Conservation (phyloP, 1,140 invertebrate species). For the Thalassaphorura encarpata region DNA sequence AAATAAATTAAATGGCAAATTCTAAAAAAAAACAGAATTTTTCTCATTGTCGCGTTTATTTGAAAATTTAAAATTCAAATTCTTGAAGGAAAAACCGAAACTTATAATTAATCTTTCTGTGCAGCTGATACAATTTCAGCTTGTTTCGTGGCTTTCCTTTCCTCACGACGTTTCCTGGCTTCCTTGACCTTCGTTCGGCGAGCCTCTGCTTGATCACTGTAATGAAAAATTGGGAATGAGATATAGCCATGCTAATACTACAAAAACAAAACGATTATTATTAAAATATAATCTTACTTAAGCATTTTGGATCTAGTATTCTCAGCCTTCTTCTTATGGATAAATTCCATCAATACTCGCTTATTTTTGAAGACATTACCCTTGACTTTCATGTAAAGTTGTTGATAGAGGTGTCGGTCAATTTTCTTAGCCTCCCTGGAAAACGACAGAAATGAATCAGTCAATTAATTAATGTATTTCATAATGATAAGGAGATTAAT, state of each 20-base stretch:
- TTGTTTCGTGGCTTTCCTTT: slow-evolving; percentile 85
- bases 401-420: slow-evolving; percentile 95
- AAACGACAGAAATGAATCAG: slow-evolving; percentile 65
- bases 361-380: slow-evolving; percentile 99
- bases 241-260: no score
- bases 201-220: slow-evolving; percentile 92
- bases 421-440: slow-evolving; percentile 97
- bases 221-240: slow-evolving; percentile 23
- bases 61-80: no score
- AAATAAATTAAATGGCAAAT: no score
- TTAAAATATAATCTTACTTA: slow-evolving; percentile 46
- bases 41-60: no score
- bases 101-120: slow-evolving; percentile 57
- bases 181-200: slow-evolving; percentile 90
- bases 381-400: slow-evolving; percentile 98
- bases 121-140: slow-evolving; percentile 81
- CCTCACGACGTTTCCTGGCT: slow-evolving; percentile 86
- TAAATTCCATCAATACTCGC: slow-evolving; percentile 98
- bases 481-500: no score
- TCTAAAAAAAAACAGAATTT: no score
- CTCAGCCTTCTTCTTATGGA: slow-evolving; percentile 99
- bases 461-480: no score
- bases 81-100: no score
- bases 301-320: slow-evolving; percentile 95
- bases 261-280: no score